A percentile compares a stretch with the other conserved stretches of the same genome.
Evolutionary conservation across 2,113 vertebrate genomes (phyloP).

Genomic region (Archilochus colubris): DNA sequence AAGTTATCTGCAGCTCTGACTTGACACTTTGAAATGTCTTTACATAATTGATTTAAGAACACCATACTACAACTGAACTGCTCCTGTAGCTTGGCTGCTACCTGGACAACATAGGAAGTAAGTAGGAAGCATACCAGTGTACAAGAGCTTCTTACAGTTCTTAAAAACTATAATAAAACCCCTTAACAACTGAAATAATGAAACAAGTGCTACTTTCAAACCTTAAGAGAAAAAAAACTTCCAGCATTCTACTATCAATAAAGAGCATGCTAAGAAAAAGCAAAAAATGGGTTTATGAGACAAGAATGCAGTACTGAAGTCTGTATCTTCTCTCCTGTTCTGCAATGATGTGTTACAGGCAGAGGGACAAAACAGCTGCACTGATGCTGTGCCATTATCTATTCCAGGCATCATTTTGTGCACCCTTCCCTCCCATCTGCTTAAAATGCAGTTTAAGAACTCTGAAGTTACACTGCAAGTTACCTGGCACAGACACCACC

Average conservation of each 20-base stretch:
- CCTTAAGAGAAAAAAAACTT: not conserved
- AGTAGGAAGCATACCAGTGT: not conserved
- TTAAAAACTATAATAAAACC: not conserved
- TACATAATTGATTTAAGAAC: not conserved
- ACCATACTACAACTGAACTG: not conserved
- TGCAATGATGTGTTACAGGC: too few species aligned
- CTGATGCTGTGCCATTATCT: not conserved
- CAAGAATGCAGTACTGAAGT: not conserved
- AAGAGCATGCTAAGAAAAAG: not conserved
- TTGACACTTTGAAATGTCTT: not conserved
- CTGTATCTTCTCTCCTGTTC: not conserved
- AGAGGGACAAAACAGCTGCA: not conserved
- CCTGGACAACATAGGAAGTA: not conserved
- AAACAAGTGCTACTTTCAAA: not conserved
- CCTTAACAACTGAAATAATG: not conserved
- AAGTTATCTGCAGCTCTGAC: not conserved
- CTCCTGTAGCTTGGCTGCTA: not conserved
- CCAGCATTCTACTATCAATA: not conserved
- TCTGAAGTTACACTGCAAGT: not conserved
- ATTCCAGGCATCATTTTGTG: not conserved
- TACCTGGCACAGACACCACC: not conserved
- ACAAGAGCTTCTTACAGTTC: not conserved
- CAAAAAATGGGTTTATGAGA: not conserved
- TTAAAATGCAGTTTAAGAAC: not conserved
- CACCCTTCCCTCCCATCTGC: not conserved